Conservation (phyloP, 2,888 invertebrate species). For the Hyposoter didymator region DNA sequence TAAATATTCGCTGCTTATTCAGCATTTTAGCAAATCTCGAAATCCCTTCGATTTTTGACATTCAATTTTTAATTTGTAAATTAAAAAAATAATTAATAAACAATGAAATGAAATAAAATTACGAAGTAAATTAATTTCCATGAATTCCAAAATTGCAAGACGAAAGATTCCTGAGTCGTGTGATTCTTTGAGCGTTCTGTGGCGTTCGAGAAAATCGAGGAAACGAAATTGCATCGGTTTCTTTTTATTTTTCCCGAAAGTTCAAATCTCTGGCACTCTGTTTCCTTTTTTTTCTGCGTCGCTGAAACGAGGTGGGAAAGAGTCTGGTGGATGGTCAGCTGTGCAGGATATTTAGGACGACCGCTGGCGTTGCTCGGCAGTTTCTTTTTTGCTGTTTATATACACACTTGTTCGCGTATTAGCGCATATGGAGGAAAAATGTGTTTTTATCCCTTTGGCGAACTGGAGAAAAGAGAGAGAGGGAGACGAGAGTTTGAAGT, state of each 20-base stretch:
- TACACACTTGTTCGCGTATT: constrained; percentile 11
- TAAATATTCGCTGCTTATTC: no score
- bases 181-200: constrained; percentile 12
- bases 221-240: background rate
- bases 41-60: no score
- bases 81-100: no score
- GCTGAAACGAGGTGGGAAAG: background rate
- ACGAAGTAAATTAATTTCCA: no score
- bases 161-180: background rate
- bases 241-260: constrained; percentile 1
- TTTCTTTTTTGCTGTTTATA: constrained; percentile 3
- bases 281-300: background rate
- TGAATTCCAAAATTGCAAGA: no score
- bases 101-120: no score
- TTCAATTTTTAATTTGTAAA: no score
- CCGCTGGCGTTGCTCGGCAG: constrained; percentile 11
- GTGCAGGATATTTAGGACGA: constrained; percentile 30
- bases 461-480: background rate
- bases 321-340: background rate
- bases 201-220: constrained; percentile 9
- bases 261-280: background rate
- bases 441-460: constrained; percentile 33
- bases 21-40: no score
- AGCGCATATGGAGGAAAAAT: constrained; percentile 6
- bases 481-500: constrained; percentile 54